Conservation (phyloP, 2,888 invertebrate species). For the Alloplasta piceator region DNA sequence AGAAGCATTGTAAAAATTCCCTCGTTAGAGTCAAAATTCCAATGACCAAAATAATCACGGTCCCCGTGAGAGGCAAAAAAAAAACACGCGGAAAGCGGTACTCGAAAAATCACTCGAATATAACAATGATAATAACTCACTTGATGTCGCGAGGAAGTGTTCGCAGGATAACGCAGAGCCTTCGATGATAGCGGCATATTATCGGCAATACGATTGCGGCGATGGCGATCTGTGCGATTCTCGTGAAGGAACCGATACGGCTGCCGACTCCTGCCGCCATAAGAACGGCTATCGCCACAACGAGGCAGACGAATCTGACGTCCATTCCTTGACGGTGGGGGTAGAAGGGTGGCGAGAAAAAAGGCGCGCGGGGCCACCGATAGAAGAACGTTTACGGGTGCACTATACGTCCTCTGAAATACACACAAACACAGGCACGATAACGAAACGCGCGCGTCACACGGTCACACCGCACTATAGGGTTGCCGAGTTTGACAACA, state of each 20-base stretch:
- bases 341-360: neutral
- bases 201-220: constrained; percentile 76
- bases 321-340: constrained; percentile 74
- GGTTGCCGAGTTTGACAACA: too few relatives aligned
- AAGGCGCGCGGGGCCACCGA: constrained; percentile 16
- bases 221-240: constrained; percentile 75
- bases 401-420: constrained; percentile 66
- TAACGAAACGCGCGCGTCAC: neutral
- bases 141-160: constrained; percentile 80
- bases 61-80: neutral
- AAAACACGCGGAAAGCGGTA: neutral
- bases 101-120: neutral
- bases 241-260: constrained; percentile 74
- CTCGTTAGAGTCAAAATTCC: neutral
- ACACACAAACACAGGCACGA: constrained; percentile 45
- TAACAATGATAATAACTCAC: constrained; percentile 70
- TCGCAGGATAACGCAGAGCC: constrained; percentile 77
- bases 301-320: constrained; percentile 77
- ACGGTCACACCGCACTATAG: too few relatives aligned
- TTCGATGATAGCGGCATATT: constrained; percentile 78
- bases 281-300: constrained; percentile 76
- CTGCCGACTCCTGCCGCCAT: constrained; percentile 78
- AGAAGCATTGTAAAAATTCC: neutral
- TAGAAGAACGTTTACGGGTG: too few relatives aligned
- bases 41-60: neutral